phyloP scores from a whole-genome alignment of 2,113 vertebrate species.

The Heterochromis multidens region DNA sequence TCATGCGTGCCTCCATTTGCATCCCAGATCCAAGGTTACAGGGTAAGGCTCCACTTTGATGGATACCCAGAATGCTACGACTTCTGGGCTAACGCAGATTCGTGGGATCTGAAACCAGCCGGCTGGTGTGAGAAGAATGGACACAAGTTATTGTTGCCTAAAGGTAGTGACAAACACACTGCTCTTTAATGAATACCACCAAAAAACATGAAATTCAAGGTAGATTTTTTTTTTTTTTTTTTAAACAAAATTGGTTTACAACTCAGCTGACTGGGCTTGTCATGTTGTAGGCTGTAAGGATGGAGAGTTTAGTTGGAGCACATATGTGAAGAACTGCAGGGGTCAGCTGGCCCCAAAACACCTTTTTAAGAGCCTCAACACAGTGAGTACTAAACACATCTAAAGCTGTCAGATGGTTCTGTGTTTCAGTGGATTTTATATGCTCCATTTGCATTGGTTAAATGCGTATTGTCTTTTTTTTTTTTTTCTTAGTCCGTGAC shows the following conservation, averaged over 20 bases:
- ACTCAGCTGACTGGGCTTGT: neutral
- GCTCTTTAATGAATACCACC: neutral
- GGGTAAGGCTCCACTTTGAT: slow-evolving; percentile 87
- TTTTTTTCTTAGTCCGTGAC: slow-evolving; percentile 78
- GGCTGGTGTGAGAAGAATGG: slow-evolving; percentile 91
- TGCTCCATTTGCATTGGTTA: neutral
- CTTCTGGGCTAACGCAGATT: slow-evolving; percentile 91
- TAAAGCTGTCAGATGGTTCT: neutral
- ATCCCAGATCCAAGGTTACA: slow-evolving; percentile 84
- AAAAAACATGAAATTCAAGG: neutral
- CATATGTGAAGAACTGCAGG: slow-evolving; percentile 87
- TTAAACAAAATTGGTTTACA: neutral
- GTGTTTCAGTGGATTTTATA: neutral
- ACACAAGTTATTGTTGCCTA: slow-evolving; percentile 85
- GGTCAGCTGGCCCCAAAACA: slow-evolving; percentile 87
- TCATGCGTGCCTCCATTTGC: neutral
- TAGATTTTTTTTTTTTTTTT: neutral
- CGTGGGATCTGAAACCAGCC: slow-evolving; percentile 85
- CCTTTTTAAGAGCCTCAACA: slow-evolving; percentile 86
- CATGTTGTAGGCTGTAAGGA: slow-evolving; percentile 82
- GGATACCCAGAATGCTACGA: slow-evolving; percentile 90
- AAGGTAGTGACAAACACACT: slow-evolving; percentile 74
- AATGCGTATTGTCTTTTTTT: neutral
- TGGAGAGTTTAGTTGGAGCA: slow-evolving; percentile 89
- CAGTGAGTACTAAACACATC: slow-evolving; percentile 69